Evolutionary conservation across 2,888 invertebrate species (phyloP).

Genomic region (Drosophila paranaensis): DNA sequence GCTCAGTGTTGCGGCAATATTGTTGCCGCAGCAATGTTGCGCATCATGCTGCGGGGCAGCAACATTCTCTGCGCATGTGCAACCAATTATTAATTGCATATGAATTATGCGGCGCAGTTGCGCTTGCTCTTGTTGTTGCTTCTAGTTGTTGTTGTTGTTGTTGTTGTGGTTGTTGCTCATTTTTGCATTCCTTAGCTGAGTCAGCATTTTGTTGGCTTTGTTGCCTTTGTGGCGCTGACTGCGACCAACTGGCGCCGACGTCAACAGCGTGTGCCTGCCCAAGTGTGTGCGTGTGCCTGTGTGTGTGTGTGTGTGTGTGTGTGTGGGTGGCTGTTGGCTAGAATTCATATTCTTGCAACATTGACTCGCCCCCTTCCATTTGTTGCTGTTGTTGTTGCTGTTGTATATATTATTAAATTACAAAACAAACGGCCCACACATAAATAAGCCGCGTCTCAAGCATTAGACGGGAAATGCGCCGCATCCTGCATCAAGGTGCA

Average conservation of each 20-base stretch:
- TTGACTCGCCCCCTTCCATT: constrained; percentile 56
- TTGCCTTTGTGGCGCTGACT: constrained; percentile 59
- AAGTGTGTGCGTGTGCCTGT: constrained; percentile 1
- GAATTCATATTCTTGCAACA: constrained; percentile 52
- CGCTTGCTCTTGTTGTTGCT: constrained; percentile 31
- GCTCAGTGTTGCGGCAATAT: constrained; percentile 45
- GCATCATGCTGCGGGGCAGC: constrained; percentile 54
- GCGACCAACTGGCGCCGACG: constrained; percentile 56
- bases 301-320: constrained; percentile 14
- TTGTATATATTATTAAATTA: constrained; percentile 72
- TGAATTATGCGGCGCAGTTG: constrained; percentile 71
- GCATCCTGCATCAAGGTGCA: constrained; percentile 45
- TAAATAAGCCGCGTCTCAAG: constrained; percentile 64
- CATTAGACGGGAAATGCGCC: constrained; percentile 66
- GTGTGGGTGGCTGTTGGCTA: constrained; percentile 56
- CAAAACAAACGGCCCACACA: constrained; percentile 77
- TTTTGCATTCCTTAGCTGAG: constrained; percentile 63
- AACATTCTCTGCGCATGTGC: constrained; percentile 71
- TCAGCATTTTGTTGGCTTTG: constrained; percentile 64
- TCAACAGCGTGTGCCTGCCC: constrained; percentile 73
- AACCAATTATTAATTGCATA: constrained; percentile 82
- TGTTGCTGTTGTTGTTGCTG: constrained; percentile 19
- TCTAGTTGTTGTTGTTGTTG: constrained; percentile 1
- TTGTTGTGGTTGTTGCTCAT: constrained; percentile 44
- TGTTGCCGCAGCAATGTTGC: constrained; percentile 47